Conservation (phyloP, 1,140 invertebrate genomes). For the Drosophila ironensis region DNA sequence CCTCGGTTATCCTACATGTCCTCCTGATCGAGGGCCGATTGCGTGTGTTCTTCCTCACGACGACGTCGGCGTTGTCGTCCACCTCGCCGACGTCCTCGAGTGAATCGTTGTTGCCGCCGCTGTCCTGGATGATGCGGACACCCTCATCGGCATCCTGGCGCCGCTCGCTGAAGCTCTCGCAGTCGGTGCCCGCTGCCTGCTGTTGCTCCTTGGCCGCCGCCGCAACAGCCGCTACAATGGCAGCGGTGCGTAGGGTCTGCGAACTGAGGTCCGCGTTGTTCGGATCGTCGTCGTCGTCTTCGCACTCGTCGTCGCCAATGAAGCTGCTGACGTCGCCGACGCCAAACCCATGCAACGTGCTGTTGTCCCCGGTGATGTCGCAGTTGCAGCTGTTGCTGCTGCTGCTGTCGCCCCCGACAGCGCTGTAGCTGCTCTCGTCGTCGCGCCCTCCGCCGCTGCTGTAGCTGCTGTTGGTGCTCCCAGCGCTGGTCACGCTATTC, state of each 20-base stretch:
- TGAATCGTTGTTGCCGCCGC: constrained; percentile 58
- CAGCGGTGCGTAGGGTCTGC: constrained; percentile 64
- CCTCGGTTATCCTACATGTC: constrained; percentile 72
- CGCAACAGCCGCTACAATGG: constrained; percentile 65
- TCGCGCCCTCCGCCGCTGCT: constrained; percentile 59
- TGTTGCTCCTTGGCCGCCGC: constrained; percentile 58
- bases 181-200: constrained; percentile 47
- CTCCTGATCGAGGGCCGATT: constrained; percentile 65
- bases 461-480: constrained; percentile 66
- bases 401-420: constrained; percentile 67
- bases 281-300: constrained; percentile 49
- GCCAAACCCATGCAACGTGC: constrained; percentile 69
- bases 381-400: constrained; percentile 79
- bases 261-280: constrained; percentile 59
- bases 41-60: constrained; percentile 62
- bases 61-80: constrained; percentile 67
- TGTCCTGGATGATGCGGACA: constrained; percentile 42
- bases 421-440: constrained; percentile 67
- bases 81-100: constrained; percentile 68
- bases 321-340: constrained; percentile 73
- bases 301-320: constrained; percentile 63
- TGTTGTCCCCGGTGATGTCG: constrained; percentile 76
- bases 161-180: constrained; percentile 61
- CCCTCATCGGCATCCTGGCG: constrained; percentile 57
- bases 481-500: constrained; percentile 66